A percentile compares a stretch with the other conserved stretches of the same genome.
These are phyloP conservation scores for Lepetodrilus schrolli DNA, from an alignment of 2,888 invertebrate species.

Conservation along the genomic window DNA sequence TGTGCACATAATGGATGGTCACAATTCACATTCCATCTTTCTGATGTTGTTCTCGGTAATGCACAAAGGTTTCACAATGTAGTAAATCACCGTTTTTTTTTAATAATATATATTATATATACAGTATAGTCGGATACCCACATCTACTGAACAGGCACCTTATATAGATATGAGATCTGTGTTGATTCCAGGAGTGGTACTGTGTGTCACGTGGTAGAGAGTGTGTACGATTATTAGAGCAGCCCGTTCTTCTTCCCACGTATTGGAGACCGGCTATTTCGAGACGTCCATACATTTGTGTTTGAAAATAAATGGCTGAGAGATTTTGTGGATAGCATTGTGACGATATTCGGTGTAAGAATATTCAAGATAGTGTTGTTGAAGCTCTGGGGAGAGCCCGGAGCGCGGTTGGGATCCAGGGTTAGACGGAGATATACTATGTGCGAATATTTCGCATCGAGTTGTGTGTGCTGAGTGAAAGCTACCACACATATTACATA, in stretches of 20 bases:
- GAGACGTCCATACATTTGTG: background rate
- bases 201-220: background rate
- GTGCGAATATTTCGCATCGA: background rate
- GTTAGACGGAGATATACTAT: no score
- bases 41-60: slow-evolving; percentile 15
- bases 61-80: slow-evolving; percentile 20
- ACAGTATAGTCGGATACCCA: slow-evolving; percentile 25
- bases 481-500: no score
- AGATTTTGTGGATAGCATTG: background rate
- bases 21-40: slow-evolving; percentile 10
- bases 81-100: slow-evolving; percentile 20
- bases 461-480: no score
- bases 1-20: slow-evolving; percentile 7
- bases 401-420: no score
- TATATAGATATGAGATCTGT: background rate
- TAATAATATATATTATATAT: no score
- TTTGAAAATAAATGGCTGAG: background rate
- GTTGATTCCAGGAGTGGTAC: slow-evolving; percentile 4
- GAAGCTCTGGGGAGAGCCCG: no score
- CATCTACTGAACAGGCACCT: background rate
- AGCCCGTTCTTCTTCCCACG: background rate
- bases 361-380: no score
- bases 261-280: background rate
- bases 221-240: background rate
- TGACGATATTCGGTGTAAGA: no score